Percentiles rank a stretch among this genome's conserved stretches.
These are phyloP conservation scores for Mactra quadrangularis DNA, from an alignment of 1,140 invertebrate species.

Conservation along the genomic window DNA sequence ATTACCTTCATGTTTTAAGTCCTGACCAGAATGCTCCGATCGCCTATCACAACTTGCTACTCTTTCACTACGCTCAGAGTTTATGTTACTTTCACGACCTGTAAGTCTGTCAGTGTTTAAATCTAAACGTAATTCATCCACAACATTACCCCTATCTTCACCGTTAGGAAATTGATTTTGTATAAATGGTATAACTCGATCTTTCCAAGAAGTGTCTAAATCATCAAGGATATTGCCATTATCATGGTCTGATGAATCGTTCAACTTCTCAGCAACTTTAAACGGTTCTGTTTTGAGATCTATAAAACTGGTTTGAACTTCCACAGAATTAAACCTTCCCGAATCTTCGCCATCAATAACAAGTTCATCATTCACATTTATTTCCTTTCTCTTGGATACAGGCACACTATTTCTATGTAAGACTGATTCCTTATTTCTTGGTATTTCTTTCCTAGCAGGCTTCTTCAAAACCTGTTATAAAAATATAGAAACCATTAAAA, in stretches of 20 bases:
- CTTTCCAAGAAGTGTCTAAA: conserved; percentile 34
- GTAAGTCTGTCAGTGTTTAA: conserved; percentile 6
- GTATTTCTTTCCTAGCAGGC: neutral
- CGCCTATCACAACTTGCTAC: too few species aligned
- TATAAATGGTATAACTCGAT: conserved; percentile 33
- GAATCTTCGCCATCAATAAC: neutral
- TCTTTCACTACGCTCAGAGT: too few species aligned
- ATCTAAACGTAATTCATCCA: conserved; percentile 17
- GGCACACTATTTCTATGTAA: neutral
- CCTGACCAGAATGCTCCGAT: too few species aligned
- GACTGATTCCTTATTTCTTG: neutral
- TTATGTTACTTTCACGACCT: too few species aligned
- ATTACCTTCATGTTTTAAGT: too few species aligned
- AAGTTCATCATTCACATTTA: neutral
- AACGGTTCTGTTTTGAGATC: neutral
- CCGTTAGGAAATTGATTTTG: neutral
- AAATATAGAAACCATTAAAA: too few species aligned
- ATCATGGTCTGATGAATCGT: neutral
- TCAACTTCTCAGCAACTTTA: neutral
- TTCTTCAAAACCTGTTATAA: neutral
- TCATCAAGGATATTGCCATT: conserved; percentile 23
- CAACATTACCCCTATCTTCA: neutral
- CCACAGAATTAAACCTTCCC: conserved; percentile 29
- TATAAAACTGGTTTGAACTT: conserved; percentile 36
- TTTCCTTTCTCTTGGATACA: neutral